A percentile compares a stretch with the other conserved stretches of the same genome.
phyloP scores from a whole-genome alignment of 2,797 vertebrate species.

The Leuciscus waleckii region DNA sequence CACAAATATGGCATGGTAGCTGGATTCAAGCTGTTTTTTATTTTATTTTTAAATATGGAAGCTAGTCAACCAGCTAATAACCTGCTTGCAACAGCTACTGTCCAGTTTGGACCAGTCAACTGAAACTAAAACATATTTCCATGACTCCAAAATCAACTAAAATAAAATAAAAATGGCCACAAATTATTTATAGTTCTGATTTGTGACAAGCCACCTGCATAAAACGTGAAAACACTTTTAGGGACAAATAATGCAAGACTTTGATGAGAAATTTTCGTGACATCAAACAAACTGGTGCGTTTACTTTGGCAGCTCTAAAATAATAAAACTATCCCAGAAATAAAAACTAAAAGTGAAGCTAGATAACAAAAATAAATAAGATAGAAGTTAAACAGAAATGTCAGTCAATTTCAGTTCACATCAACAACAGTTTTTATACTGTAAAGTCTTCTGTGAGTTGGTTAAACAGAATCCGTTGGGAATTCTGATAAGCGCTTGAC shows the following conservation, averaged over 20 bases:
- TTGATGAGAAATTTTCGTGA: neutral
- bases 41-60: neutral
- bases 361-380: neutral
- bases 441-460: neutral
- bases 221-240: neutral
- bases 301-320: neutral
- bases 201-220: neutral
- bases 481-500: conserved; percentile 6
- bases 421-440: neutral
- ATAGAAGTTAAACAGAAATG: neutral
- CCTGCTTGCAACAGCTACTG: neutral
- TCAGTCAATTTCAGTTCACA: neutral
- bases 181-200: neutral
- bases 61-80: neutral
- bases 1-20: neutral
- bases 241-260: neutral
- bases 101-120: neutral
- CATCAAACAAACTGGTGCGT: neutral
- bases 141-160: neutral
- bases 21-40: neutral
- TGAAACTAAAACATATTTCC: neutral
- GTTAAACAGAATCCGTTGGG: neutral
- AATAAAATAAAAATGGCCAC: neutral
- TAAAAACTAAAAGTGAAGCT: neutral
- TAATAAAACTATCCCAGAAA: neutral